Base-by-base conservation (phyloP, 2,888 invertebrate genomes). In the Eulithis testata region DNA sequence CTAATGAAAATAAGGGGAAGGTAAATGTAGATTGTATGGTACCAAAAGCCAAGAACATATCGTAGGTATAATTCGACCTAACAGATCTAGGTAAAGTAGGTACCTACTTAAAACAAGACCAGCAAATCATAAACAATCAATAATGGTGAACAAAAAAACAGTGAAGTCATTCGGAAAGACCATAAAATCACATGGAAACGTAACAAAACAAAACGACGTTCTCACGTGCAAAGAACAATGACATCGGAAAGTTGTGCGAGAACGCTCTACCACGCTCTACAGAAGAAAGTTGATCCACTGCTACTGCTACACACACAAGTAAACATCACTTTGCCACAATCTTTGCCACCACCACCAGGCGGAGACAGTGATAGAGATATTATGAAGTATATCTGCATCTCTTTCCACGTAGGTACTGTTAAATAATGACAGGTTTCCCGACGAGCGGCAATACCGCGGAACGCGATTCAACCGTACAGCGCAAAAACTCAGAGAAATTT, bases 211-310 rank as follows among this genome's bases (percentile, higher is more conserved):
- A 86, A 84, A 84, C 77, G 70, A 67, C 63, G 73, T 85, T 86
- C 85, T 78, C 86, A 88, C 82, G 81, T 81, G 79, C 71, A 69
- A 61, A 74, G 78, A 81, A 89, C 90, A 89, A 89, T 88, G 81
- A 80, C 79, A 76, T 83, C 89, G 85, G 89, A 90, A 89, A 90
- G 89, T 87, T 85, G 85, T 83, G 89, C 83, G 88, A 87, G 87
- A 80, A 76, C 77, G 70, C 72, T 73, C 75, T 75, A 77, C 75
- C 77, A 79, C 77, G 70, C 72, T 73, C 75, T 75, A 77, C 75
- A 76, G 79, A 86, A 80, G 88, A 88, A 88, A 89, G 88, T 85
- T 83, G 78, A 79, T 78, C 72, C 75, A 77, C 76, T 75, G 75
- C 76, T 71, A 37, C 37, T 40, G 37, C 51, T 12, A 45, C 47